phyloP scores from a whole-genome alignment of 2,888 invertebrate genomes.

The Leucophenga montana region DNA sequence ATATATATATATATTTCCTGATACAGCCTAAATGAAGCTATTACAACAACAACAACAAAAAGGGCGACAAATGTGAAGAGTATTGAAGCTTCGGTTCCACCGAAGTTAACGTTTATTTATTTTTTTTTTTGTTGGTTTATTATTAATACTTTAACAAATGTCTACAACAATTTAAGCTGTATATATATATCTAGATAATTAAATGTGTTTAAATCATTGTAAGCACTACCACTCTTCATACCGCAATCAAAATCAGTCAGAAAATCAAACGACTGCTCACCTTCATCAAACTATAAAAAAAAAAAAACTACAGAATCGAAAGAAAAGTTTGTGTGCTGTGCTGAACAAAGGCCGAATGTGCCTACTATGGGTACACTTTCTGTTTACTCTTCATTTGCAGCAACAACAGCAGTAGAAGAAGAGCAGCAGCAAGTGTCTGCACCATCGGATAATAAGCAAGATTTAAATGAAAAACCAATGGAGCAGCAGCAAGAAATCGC shows the following conservation, averaged over 20 bases:
- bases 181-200: neutral
- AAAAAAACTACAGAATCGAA: neutral
- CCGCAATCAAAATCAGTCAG: neutral
- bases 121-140: too few species aligned
- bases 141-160: neutral
- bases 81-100: too few species aligned
- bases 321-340: constrained; percentile 18
- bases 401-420: constrained; percentile 33
- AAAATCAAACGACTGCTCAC: neutral
- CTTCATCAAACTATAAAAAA: neutral
- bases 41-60: too few species aligned
- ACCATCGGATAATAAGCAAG: constrained; percentile 38
- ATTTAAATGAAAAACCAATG: too few species aligned
- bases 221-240: constrained; percentile 8
- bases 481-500: constrained; percentile 7
- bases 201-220: neutral
- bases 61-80: too few species aligned
- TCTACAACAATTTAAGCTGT: neutral
- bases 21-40: too few species aligned
- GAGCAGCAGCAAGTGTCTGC: constrained; percentile 45
- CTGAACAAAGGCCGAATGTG: constrained; percentile 38
- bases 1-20: too few species aligned
- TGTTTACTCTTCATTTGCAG: constrained; percentile 43
- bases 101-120: too few species aligned
- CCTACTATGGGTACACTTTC: constrained; percentile 44